phyloP scores from a whole-genome alignment of 2,888 invertebrate genomes.

The Apeira syringaria region DNA sequence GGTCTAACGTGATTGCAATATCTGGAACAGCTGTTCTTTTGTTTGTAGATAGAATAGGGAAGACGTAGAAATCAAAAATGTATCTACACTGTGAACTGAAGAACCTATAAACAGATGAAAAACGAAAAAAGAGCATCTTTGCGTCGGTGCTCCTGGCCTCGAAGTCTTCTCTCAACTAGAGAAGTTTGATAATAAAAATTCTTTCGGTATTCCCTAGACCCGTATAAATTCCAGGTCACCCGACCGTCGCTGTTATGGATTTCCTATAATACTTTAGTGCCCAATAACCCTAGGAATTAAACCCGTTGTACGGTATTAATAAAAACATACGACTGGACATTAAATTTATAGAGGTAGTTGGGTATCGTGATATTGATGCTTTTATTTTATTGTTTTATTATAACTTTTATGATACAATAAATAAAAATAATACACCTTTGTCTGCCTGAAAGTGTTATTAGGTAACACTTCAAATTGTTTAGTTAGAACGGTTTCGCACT shows the following conservation, averaged over 20 bases:
- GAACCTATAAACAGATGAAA: too few relatives aligned
- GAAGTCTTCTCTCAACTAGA: too few relatives aligned
- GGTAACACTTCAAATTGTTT: too few relatives aligned
- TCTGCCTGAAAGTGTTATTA: too few relatives aligned
- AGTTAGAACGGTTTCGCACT: too few relatives aligned
- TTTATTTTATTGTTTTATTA: neutral
- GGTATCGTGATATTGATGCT: neutral
- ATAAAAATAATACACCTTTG: neutral
- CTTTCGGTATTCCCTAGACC: conserved; percentile 3
- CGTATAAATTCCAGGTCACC: conserved; percentile 32
- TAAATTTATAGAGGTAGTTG: conserved; percentile 1
- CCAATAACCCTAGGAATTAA: conserved; percentile 38
- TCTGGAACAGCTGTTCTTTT: too few relatives aligned
- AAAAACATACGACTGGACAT: conserved; percentile 26
- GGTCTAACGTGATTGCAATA: too few relatives aligned
- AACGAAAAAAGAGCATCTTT: too few relatives aligned
- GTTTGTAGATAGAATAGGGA: too few relatives aligned
- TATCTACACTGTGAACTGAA: too few relatives aligned
- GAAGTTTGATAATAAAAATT: neutral
- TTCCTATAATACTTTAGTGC: conserved; percentile 44
- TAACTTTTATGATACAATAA: neutral
- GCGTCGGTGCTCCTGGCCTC: too few relatives aligned
- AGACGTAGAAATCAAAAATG: too few relatives aligned
- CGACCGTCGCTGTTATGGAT: conserved; percentile 35
- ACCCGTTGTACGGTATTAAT: conserved; percentile 30